Evolutionary conservation across 2,113 vertebrate genomes (phyloP).

Genomic region (Axis porcinus): DNA sequence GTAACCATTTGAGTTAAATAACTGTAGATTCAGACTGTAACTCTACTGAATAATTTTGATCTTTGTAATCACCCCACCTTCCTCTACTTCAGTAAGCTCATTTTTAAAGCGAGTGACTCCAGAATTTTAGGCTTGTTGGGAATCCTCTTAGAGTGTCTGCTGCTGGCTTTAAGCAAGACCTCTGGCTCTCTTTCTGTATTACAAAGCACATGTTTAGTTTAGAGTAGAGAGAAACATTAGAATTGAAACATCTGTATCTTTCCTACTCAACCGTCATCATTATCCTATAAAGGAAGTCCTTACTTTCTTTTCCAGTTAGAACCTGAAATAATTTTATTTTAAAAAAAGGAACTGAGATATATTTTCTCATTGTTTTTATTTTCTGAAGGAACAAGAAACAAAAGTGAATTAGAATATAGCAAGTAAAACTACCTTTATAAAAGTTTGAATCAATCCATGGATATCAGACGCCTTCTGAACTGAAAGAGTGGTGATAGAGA

Average conservation of each 20-base stretch:
- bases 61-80: background rate
- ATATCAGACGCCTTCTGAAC: background rate
- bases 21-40: background rate
- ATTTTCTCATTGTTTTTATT: background rate
- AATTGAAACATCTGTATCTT: background rate
- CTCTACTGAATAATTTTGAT: background rate
- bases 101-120: background rate
- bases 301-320: background rate
- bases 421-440: background rate
- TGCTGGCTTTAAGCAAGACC: background rate
- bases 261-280: background rate
- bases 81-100: background rate
- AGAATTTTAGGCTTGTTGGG: background rate
- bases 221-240: background rate
- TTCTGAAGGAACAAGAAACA: background rate
- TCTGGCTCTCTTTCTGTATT: background rate
- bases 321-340: background rate
- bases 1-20: background rate
- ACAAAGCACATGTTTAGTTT: background rate
- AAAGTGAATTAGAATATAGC: background rate
- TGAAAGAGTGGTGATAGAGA: background rate
- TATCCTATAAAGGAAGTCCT: background rate
- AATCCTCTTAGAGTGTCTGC: background rate
- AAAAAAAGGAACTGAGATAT: background rate
- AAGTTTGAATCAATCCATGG: background rate